Evolutionary conservation across 30 jellyfish, hydroid and myxozoan genomes (phyloP).

Genomic region (Morbakka virulenta): DNA sequence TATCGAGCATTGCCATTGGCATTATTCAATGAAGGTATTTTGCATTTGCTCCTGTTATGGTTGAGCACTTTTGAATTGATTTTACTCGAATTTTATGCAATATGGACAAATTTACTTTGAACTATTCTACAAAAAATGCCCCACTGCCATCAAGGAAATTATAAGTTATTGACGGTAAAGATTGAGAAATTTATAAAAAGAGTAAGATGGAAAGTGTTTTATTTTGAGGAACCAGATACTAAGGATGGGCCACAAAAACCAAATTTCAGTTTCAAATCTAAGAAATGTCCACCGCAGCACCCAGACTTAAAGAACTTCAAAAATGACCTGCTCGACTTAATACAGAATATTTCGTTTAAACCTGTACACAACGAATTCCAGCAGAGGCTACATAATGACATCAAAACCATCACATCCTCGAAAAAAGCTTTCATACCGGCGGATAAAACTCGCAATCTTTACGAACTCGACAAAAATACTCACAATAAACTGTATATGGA

Average conservation of each 20-base stretch:
- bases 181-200: slow-evolving; percentile 33
- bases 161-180: neutral
- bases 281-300: slow-evolving; percentile 39
- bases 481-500: slow-evolving; percentile 10
- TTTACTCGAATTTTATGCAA: too few relatives aligned
- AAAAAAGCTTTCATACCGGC: slow-evolving; percentile 24
- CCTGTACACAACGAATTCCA: slow-evolving; percentile 6
- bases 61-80: too few relatives aligned
- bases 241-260: neutral
- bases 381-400: slow-evolving; percentile 9
- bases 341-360: slow-evolving; percentile 21
- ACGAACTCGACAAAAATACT: neutral
- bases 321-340: slow-evolving; percentile 33
- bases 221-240: neutral
- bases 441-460: slow-evolving; percentile 42
- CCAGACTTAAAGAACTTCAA: slow-evolving; percentile 19
- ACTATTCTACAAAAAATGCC: neutral
- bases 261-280: slow-evolving; percentile 16
- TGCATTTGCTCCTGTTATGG: too few relatives aligned
- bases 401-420: neutral
- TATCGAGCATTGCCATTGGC: too few relatives aligned
- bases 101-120: too few relatives aligned
- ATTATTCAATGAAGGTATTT: too few relatives aligned
- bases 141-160: neutral
- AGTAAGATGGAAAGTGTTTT: slow-evolving; percentile 70